Percentiles rank a stretch among this genome's conserved stretches.
These are phyloP conservation scores for Smutsia temminckii DNA, from an alignment of 2,797 vertebrate genomes.

Conservation along the genomic window DNA sequence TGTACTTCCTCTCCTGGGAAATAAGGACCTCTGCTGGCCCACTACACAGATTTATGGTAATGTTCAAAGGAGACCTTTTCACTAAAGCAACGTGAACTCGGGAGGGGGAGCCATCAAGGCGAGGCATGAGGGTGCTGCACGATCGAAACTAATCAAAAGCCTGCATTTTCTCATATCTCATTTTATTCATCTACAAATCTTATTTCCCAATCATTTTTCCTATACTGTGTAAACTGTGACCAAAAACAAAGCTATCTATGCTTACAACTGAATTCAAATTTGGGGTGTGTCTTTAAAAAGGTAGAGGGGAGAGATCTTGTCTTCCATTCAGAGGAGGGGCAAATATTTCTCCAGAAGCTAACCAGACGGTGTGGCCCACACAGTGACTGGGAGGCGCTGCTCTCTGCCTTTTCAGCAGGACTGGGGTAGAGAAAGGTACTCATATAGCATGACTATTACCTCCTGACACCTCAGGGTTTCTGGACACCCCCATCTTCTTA, in stretches of 20 bases:
- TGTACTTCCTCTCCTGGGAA: not conserved
- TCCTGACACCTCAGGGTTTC: not conserved
- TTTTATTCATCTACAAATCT: not conserved
- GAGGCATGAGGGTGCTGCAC: not conserved
- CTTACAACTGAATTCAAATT: not conserved
- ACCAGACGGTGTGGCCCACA: accelerated
- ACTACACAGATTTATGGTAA: not conserved
- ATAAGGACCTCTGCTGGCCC: accelerated
- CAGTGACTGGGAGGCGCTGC: not conserved
- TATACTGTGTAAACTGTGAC: not conserved
- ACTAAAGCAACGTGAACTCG: too few relatives aligned
- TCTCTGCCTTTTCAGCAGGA: not conserved
- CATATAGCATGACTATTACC: accelerated
- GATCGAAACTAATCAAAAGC: not conserved
- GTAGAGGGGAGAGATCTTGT: not conserved
- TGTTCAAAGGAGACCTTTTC: not conserved
- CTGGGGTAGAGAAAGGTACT: accelerated
- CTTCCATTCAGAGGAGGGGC: not conserved
- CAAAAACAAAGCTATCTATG: not conserved
- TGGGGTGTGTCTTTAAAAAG: not conserved
- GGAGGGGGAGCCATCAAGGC: accelerated
- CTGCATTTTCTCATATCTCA: not conserved
- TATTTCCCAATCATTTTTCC: not conserved
- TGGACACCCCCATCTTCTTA: not conserved
- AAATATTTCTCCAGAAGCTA: not conserved